Base-by-base conservation (phyloP, 2,797 vertebrate species). In the Valencia hispanica region DNA sequence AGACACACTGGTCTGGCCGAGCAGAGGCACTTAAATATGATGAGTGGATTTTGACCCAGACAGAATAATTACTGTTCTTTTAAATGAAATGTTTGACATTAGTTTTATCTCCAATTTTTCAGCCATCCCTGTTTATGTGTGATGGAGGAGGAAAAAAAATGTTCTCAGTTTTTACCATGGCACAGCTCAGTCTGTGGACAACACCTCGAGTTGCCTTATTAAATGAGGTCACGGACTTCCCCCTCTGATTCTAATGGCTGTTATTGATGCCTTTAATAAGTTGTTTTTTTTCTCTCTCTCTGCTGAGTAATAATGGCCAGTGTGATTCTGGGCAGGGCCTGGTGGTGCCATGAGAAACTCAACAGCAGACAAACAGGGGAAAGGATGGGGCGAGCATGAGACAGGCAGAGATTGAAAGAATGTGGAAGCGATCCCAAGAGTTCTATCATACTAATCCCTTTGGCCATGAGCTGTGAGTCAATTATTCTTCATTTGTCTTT, bases 401-500 rank as follows among this genome's bases (percentile, higher is more conserved):
- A 87, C 57, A 32, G 87, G 85, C 84, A 74, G 72, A 85, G 84
- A 88, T 77, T 76, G 86, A 88, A 86, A 86, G 88, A 87, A 78
- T 84, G 87, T 84, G 87, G 88, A 88, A 86, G 80, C 80, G 79
- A 90, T 91, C 91, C 88, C 88, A 74, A 70, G 86, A 91, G 90
- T 91, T 92, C 85, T 85, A 89, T 90, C 91, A 88, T 87, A 90
- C 89, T 94, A 94, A 94, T 94, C 92, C 92, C 89, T 90, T 90
- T 92, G 91, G 90, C 88, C 63, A 79, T 90, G 89, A 92, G 92
- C 92, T 89, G 88, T 10, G 88, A 93, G 92, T 94, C 94, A 94
- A 93, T 95, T 94, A 94, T 94, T 94, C 92, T 94, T 91, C 90
- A 92, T 95, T 94, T 93, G 94, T 92, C 93, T 94, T 94, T 93